These are phyloP conservation scores for Leptinotarsa defecta DNA, from an alignment of 1,140 invertebrate species.

Conservation along the genomic window DNA sequence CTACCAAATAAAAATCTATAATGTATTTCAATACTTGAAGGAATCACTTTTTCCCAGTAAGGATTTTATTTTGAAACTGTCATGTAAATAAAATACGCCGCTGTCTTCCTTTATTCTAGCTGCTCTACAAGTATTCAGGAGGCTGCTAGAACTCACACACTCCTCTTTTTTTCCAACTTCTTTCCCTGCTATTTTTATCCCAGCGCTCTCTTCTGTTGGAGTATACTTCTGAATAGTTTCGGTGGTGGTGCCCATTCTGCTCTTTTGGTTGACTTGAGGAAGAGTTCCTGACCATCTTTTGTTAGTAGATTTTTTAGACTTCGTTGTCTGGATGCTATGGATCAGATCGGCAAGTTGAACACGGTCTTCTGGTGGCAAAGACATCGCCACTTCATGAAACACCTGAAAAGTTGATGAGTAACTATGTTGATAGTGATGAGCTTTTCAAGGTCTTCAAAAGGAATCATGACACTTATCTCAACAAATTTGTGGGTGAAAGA, in stretches of 20 bases:
- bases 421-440: not conserved
- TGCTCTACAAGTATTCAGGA: slow-evolving; percentile 48
- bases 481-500: too few species aligned
- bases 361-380: slow-evolving; percentile 48
- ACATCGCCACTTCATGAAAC: slow-evolving; percentile 47
- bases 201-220: slow-evolving; percentile 51
- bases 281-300: slow-evolving; percentile 49
- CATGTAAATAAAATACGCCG: slow-evolving; percentile 45
- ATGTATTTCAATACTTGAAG: slow-evolving; percentile 37
- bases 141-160: slow-evolving; percentile 29
- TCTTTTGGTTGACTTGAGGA: slow-evolving; percentile 31
- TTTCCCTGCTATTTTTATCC: slow-evolving; percentile 31
- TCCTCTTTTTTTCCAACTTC: slow-evolving; percentile 19
- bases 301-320: slow-evolving; percentile 29
- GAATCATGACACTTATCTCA: too few species aligned
- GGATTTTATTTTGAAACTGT: slow-evolving; percentile 48
- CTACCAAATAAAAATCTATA: not conserved
- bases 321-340: slow-evolving; percentile 44
- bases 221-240: slow-evolving; percentile 47
- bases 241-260: slow-evolving; percentile 26
- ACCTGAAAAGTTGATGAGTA: slow-evolving; percentile 40
- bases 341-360: slow-evolving; percentile 47
- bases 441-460: too few species aligned
- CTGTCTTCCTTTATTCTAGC: slow-evolving; percentile 49
- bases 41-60: slow-evolving; percentile 44